Conservation (phyloP, 2,113 vertebrate species). For the Nestor notabilis region DNA sequence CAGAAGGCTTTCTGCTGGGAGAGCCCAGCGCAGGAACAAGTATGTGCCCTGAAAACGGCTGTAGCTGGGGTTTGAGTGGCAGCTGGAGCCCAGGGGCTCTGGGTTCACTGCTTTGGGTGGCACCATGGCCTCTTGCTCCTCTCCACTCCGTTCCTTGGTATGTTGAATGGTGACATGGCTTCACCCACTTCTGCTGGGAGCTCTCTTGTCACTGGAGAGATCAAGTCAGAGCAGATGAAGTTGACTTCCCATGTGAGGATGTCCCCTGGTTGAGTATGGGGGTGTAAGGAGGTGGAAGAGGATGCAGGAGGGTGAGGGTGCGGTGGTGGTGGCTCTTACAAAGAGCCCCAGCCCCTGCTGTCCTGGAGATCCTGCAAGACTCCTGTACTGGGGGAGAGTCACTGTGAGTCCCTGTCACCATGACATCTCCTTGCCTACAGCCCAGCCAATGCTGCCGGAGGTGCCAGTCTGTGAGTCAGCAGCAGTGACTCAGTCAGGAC, state of each 20-base stretch:
- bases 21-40: background rate
- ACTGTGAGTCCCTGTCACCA: background rate
- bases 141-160: background rate
- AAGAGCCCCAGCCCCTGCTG: background rate
- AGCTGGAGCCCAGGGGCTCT: background rate
- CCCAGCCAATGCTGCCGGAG: background rate
- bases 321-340: background rate
- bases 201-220: background rate
- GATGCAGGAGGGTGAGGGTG: background rate
- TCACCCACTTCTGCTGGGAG: background rate
- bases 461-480: background rate
- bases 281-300: background rate
- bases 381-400: background rate
- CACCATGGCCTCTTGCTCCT: background rate
- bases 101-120: background rate
- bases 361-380: background rate
- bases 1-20: background rate
- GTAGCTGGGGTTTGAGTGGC: fast-evolving
- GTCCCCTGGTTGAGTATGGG: fast-evolving
- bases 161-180: fast-evolving
- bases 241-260: fast-evolving
- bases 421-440: background rate
- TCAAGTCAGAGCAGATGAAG: background rate
- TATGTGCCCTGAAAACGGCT: background rate
- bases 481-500: background rate